Evolutionary conservation across 2,797 vertebrate genomes (phyloP), one percentile per base, ranked within the genome.

Genomic region (Acrossocheilus fasciatus): DNA sequence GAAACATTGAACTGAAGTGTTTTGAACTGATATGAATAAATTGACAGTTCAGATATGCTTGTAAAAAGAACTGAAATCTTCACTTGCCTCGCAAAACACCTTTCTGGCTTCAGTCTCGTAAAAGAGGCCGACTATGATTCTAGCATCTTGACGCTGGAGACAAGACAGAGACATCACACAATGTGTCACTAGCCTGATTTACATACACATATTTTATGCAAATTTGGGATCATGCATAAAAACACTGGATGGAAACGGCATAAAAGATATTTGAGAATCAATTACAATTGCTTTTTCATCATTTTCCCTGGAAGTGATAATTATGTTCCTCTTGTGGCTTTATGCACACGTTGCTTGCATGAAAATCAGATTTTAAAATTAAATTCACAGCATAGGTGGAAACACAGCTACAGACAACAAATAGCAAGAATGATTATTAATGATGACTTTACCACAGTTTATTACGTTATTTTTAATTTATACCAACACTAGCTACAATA

Each of bases 121-220:
- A 93, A 99, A 98, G 62, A 99, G 97, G 30, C 98, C 98, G 92
- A 99, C 98, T 4, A 99, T 99, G 94, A 99, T 98, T 52, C 98
- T 94, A 0, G 98, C 98, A 1, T 99, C 98, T 90, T 99, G 98
- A 54, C 98, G 96, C 98, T 99, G 92, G 30, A 26, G 69, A 83
- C 8, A 62, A 45, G 50, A 59, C 81, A 66, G 45, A 50, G 41
- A 77, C 64, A 69, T 62, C 36, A 17, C 57, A 43, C 36, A 62
- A 39, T 23, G 34, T 77, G 34, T 77, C 30, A n/a, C 20, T 77
- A 39, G 11, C 18, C 30, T 57, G 18, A 57, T 54, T 39, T 54
- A 23, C 74, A 76, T 36, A 18, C 50, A 54, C 34, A 76, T 36
- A 34, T 34, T 6, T 20, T 11, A 52, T 34, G 9, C 26, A 52